phyloP scores from a whole-genome alignment of 2,113 vertebrate species.

The Percina caprodes region DNA sequence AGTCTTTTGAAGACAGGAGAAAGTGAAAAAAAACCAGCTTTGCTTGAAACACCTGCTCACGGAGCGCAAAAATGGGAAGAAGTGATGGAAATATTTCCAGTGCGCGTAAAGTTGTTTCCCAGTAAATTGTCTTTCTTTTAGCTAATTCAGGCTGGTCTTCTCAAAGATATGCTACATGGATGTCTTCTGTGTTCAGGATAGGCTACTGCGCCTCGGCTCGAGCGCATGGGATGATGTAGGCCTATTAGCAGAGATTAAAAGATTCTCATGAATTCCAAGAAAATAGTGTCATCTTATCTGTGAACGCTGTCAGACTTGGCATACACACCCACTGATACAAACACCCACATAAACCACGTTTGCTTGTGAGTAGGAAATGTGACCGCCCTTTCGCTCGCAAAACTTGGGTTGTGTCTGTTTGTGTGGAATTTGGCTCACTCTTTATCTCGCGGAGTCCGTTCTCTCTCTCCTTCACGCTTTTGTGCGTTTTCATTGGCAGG shows the following conservation, averaged over 20 bases:
- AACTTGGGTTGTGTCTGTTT: slow-evolving; percentile 71
- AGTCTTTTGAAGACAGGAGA: slow-evolving; percentile 52
- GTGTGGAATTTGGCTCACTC: slow-evolving; percentile 67
- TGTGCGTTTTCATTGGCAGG: slow-evolving; percentile 80
- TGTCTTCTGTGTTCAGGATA: slow-evolving; percentile 37
- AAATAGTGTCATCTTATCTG: slow-evolving; percentile 64
- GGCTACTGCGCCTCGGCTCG: slow-evolving; percentile 40
- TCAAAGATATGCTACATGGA: slow-evolving; percentile 45
- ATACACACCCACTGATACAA: slow-evolving; percentile 76
- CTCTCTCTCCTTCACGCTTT: slow-evolving; percentile 58
- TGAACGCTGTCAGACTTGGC: slow-evolving; percentile 59
- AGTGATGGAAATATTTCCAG: slow-evolving; percentile 39
- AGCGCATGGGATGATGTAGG: slow-evolving; percentile 57
- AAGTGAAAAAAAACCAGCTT: slow-evolving; percentile 40
- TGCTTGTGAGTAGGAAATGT: slow-evolving; percentile 80
- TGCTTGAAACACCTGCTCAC: slow-evolving; percentile 63
- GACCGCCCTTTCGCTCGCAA: slow-evolving; percentile 67
- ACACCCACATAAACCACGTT: slow-evolving; percentile 81
- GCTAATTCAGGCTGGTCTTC: slow-evolving; percentile 15
- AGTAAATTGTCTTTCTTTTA: slow-evolving; percentile 6
- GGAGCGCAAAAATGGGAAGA: slow-evolving; percentile 40
- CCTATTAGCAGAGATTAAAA: slow-evolving; percentile 45
- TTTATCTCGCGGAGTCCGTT: slow-evolving; percentile 58
- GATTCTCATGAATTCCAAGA: slow-evolving; percentile 69
- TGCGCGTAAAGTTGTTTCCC: slow-evolving; percentile 24